Conservation (phyloP, 1,140 invertebrate species). For the Brachionus rotundiformis region DNA sequence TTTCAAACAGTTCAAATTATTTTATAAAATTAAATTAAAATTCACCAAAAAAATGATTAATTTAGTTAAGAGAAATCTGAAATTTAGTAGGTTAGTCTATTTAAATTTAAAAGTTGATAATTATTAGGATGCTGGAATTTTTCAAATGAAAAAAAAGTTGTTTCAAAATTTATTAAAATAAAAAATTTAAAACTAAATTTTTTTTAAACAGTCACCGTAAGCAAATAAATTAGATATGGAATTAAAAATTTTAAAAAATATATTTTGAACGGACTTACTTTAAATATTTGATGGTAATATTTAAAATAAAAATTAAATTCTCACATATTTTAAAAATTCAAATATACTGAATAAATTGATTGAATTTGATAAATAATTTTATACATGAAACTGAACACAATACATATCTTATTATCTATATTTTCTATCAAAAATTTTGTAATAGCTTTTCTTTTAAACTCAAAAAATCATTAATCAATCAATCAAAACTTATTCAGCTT, state of each 20-base stretch:
- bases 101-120: no score
- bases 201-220: conserved; percentile 5
- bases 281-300: not conserved
- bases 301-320: not conserved
- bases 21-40: no score
- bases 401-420: not conserved
- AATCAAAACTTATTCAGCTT: not conserved
- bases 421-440: not conserved
- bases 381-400: not conserved
- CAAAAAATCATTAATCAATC: no score
- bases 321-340: not conserved
- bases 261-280: not conserved
- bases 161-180: not conserved
- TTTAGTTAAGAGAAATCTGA: no score
- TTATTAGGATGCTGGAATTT: no score
- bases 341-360: conserved; percentile 7
- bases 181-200: not conserved
- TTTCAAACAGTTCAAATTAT: no score
- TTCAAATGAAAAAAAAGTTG: no score
- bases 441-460: not conserved
- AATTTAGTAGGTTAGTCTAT: no score
- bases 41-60: no score
- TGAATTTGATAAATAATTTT: not conserved
- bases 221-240: not conserved
- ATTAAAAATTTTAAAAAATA: not conserved